phyloP scores from a whole-genome alignment of 2,797 vertebrate genomes.

The Xiphorhynchus erythropygius region DNA sequence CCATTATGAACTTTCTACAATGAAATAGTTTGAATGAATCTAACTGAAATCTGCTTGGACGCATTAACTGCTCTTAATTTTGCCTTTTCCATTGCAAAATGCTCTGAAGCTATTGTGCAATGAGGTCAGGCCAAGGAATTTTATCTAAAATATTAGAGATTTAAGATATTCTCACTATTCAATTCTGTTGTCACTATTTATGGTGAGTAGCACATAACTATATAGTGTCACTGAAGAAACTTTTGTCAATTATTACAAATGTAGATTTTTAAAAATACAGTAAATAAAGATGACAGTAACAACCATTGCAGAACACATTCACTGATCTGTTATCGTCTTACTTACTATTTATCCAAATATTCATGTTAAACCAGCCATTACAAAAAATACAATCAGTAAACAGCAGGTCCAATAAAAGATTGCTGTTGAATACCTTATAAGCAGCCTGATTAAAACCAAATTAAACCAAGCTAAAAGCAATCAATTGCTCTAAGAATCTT shows the following conservation, averaged over 20 bases:
- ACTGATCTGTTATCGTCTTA: neutral
- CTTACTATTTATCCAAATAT: neutral
- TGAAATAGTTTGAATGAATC: neutral
- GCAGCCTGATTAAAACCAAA: neutral
- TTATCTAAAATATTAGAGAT: neutral
- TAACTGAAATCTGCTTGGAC: neutral
- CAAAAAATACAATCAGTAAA: neutral
- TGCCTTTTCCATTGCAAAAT: neutral
- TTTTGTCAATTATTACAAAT: neutral
- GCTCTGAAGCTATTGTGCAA: neutral
- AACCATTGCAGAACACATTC: neutral
- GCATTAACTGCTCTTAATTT: neutral
- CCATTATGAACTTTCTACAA: neutral
- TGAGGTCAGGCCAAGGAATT: neutral
- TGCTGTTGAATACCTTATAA: neutral
- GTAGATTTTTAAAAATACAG: neutral
- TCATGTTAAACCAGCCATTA: neutral
- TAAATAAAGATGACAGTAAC: neutral
- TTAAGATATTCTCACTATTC: neutral
- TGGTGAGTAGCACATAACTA: neutral
- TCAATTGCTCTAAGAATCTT: neutral
- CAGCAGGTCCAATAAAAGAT: neutral
- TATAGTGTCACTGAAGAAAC: neutral
- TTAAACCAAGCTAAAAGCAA: neutral
- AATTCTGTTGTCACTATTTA: neutral